phyloP scores from a whole-genome alignment of 2,113 vertebrate genomes.

The Bothrops jararaca region DNA sequence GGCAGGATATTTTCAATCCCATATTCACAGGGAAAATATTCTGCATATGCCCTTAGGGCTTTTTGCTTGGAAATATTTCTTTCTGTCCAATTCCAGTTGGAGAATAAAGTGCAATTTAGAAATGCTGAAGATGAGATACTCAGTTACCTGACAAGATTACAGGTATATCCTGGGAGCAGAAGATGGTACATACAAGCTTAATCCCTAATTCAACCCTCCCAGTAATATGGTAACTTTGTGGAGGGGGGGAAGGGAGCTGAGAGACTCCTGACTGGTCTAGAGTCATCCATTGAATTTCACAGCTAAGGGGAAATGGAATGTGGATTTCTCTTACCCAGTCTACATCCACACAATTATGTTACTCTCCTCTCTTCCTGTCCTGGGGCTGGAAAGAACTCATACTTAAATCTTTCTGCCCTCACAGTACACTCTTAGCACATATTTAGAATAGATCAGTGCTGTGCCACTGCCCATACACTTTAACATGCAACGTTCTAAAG shows the following conservation, averaged over 20 bases:
- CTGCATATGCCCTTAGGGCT: neutral
- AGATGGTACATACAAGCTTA: neutral
- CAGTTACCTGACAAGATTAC: neutral
- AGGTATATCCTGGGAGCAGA: neutral
- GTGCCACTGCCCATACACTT: neutral
- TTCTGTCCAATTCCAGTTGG: neutral
- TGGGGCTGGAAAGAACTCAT: neutral
- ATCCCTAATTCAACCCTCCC: neutral
- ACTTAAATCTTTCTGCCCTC: neutral
- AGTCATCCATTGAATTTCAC: neutral
- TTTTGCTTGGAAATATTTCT: neutral
- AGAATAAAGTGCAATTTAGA: neutral
- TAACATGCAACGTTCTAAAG: neutral
- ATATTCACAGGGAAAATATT: neutral
- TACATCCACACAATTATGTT: rapidly evolving
- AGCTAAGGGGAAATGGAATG: neutral
- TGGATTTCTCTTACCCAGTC: neutral
- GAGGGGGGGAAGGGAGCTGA: neutral
- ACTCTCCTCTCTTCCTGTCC: neutral
- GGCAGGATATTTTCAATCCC: neutral
- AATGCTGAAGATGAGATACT: neutral
- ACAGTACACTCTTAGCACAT: neutral
- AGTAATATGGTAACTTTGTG: neutral
- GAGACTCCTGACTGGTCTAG: neutral
- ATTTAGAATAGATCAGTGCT: neutral